Conservation (phyloP, 1,140 invertebrate species). For the Neodiprion fabricii region DNA sequence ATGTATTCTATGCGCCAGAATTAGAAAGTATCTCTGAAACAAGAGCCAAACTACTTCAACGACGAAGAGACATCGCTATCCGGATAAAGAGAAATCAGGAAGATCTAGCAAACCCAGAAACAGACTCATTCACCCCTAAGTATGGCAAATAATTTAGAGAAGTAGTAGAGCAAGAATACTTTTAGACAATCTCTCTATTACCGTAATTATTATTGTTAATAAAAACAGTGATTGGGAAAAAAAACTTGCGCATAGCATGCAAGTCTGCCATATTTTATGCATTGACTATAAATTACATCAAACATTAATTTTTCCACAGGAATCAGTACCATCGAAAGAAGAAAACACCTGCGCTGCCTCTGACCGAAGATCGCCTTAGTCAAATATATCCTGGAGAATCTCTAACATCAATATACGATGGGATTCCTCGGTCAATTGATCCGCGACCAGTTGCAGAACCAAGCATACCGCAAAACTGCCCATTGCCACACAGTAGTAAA, state of each 20-base stretch:
- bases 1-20: constrained; percentile 91
- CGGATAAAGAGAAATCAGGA: constrained; percentile 43
- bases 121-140: constrained; percentile 43
- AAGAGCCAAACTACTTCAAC: constrained; percentile 74
- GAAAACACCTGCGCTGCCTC: constrained; percentile 41
- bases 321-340: constrained; percentile 47
- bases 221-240: not conserved
- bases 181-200: too few species aligned
- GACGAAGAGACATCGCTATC: constrained; percentile 67
- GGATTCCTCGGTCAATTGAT: constrained; percentile 40
- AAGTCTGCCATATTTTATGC: too few species aligned
- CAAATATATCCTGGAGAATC: constrained; percentile 42
- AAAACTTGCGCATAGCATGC: not conserved
- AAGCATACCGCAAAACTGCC: constrained; percentile 33
- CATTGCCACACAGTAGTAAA: constrained; percentile 9
- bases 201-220: too few species aligned
- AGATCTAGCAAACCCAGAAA: constrained; percentile 38
- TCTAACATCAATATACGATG: constrained; percentile 39
- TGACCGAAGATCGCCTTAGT: constrained; percentile 39
- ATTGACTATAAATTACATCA: not conserved
- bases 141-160: constrained; percentile 24
- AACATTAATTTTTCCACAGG: constrained; percentile 31
- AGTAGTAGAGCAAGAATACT: too few species aligned
- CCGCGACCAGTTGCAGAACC: constrained; percentile 38
- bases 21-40: constrained; percentile 80